These are phyloP conservation scores for Phocoena sinus DNA, from an alignment of 2,113 vertebrate species.

Conservation along the genomic window DNA sequence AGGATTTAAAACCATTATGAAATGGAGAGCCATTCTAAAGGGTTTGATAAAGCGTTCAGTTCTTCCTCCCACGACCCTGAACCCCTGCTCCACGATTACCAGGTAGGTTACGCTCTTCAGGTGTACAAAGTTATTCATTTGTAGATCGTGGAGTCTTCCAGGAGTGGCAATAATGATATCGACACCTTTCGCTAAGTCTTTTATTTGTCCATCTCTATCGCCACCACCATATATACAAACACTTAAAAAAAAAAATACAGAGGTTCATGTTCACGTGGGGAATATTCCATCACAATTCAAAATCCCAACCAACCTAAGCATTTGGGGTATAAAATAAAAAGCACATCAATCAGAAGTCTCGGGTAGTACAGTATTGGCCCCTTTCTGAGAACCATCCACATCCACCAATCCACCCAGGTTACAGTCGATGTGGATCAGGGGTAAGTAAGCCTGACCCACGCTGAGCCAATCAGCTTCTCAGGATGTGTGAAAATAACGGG, in stretches of 20 bases:
- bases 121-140: conserved; percentile 93
- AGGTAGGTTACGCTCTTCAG: conserved; percentile 92
- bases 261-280: neutral
- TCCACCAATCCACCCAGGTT: neutral
- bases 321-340: neutral
- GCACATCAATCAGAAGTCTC: neutral
- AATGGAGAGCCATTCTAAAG: neutral
- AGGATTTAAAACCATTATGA: neutral
- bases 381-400: neutral
- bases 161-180: conserved; percentile 98
- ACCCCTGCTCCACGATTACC: conserved; percentile 79
- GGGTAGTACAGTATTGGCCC: neutral
- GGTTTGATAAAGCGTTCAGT: neutral
- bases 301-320: neutral
- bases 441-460: neutral
- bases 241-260: conserved; percentile 77
- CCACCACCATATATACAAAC: conserved; percentile 96
- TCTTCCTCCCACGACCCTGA: conserved; percentile 1
- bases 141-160: conserved; percentile 93
- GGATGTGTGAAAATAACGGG: neutral
- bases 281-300: neutral
- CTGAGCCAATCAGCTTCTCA: neutral
- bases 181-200: conserved; percentile 85
- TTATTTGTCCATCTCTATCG: conserved; percentile 90
- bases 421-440: neutral